These are phyloP conservation scores for Volucella zonaria DNA, from an alignment of 2,888 invertebrate genomes.

Conservation along the genomic window DNA sequence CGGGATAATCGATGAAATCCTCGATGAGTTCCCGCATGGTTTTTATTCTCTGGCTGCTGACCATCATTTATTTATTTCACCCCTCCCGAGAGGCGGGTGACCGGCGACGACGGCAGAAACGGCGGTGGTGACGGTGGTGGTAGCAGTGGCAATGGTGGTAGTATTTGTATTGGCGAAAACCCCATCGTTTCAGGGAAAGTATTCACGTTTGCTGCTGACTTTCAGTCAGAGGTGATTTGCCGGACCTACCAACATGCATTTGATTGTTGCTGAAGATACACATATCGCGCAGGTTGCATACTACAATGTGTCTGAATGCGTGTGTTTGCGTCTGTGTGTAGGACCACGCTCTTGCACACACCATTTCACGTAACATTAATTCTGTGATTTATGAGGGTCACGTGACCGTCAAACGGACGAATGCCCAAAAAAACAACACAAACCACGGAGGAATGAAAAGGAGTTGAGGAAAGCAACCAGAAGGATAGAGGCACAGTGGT, in stretches of 20 bases:
- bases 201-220: constrained; percentile 25
- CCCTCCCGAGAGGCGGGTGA: constrained; percentile 49
- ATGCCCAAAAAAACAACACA: constrained; percentile 73
- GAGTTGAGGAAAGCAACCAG: constrained; percentile 21
- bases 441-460: constrained; percentile 30
- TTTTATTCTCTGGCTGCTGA: constrained; percentile 29
- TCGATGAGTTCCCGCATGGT: constrained; percentile 55
- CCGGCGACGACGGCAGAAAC: not conserved
- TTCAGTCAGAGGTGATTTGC: constrained; percentile 50
- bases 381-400: constrained; percentile 83
- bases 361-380: constrained; percentile 83
- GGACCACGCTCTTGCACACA: constrained; percentile 78
- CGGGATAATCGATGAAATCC: constrained; percentile 56
- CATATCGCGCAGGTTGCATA: constrained; percentile 41
- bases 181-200: constrained; percentile 55
- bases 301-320: constrained; percentile 14
- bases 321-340: constrained; percentile 28
- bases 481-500: constrained; percentile 51
- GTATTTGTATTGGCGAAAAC: constrained; percentile 24
- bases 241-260: constrained; percentile 44
- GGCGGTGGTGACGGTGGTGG: constrained; percentile 6
- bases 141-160: not conserved
- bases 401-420: constrained; percentile 83
- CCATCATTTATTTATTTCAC: constrained; percentile 68
- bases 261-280: constrained; percentile 47